Evolutionary conservation across 2,888 invertebrate genomes (phyloP), one percentile per base, ranked within the genome.

Genomic region (Plebejus anna): DNA sequence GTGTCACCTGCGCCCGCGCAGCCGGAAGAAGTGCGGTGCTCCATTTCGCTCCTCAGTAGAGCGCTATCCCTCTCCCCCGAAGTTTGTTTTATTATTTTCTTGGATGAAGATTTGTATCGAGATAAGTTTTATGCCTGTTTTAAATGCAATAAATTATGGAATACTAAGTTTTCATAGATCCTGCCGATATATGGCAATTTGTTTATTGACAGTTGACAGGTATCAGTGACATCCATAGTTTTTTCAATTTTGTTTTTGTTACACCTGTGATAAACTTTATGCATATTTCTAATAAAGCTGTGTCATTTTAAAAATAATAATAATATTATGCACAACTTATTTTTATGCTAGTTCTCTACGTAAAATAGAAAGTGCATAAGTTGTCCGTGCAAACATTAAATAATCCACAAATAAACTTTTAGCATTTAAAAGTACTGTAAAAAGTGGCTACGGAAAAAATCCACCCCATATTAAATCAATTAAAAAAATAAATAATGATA

Each of bases 1-100:
- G 88, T 93, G 93, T 94, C 93, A 94, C 93, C 93, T 94, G 93
- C 93, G 89, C 86, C 85, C 80, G 86, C 85, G 90, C 90, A 86
- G 88, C 93, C 93, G 93, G 93, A 94, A 94, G 91, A 91, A 91
- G 86, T 86, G 84, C 83, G 82, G 79, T 79, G 80, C 78, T 80
- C 55, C 76, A 59, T 80, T 79, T 77, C 75, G 85, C 85, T 84
- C 84, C 76, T 59, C 85, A 80, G 86, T 88, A 89, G 78, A 76
- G 83, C 84, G 73, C 72, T 76, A 82, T 90, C 88, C 79, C 82
- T 79, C 55, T 88, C 82, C 76, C 13, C 75, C 81, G 72, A 83
- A 85, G 80, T 83, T 81, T 81, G 81, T 85, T 90, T 90, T 91
- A 88, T 90, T 87, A 87, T 91, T 90, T 90, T 87, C 89, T 90